These are phyloP conservation scores for Ophraella communa DNA, from an alignment of 2,888 invertebrate genomes.

Conservation along the genomic window DNA sequence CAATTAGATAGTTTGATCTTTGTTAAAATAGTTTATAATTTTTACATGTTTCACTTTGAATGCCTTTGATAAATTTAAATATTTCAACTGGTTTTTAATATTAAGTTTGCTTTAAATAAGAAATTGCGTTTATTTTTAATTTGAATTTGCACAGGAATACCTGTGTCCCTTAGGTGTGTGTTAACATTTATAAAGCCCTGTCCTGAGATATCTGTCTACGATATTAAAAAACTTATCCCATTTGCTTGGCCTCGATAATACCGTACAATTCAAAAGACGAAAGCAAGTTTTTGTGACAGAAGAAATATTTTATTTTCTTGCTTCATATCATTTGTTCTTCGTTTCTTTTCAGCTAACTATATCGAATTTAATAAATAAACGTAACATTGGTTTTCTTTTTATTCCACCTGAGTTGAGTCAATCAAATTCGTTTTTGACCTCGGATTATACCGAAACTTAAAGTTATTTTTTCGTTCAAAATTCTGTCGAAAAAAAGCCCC, in stretches of 20 bases:
- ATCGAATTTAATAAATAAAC: slow-evolving; percentile 30
- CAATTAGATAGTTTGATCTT: no score
- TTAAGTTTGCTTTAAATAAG: no score
- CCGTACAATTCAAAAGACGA: slow-evolving; percentile 39
- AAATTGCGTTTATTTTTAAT: no score
- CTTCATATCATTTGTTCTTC: slow-evolving; percentile 28
- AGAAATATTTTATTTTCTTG: slow-evolving; percentile 39
- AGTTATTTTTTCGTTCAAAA: slow-evolving; percentile 9
- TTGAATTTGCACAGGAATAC: background rate
- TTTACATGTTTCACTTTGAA: no score
- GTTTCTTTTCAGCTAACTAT: slow-evolving; percentile 28
- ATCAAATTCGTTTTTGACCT: slow-evolving; percentile 24
- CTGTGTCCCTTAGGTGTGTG: background rate
- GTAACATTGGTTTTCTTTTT: slow-evolving; percentile 23
- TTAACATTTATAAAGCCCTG: slow-evolving; percentile 3
- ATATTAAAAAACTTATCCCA: slow-evolving; percentile 43
- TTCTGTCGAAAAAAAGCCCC: slow-evolving; percentile 9
- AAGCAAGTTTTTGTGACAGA: slow-evolving; percentile 36
- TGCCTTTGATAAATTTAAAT: no score
- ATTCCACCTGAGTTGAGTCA: slow-evolving; percentile 17
- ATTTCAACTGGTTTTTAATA: no score
- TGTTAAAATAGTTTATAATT: no score
- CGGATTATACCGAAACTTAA: slow-evolving; percentile 14
- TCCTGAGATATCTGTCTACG: slow-evolving; percentile 41
- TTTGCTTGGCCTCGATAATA: slow-evolving; percentile 39